These are phyloP conservation scores for Pseudopipra pipra DNA, from an alignment of 2,113 vertebrate species.

Conservation along the genomic window DNA sequence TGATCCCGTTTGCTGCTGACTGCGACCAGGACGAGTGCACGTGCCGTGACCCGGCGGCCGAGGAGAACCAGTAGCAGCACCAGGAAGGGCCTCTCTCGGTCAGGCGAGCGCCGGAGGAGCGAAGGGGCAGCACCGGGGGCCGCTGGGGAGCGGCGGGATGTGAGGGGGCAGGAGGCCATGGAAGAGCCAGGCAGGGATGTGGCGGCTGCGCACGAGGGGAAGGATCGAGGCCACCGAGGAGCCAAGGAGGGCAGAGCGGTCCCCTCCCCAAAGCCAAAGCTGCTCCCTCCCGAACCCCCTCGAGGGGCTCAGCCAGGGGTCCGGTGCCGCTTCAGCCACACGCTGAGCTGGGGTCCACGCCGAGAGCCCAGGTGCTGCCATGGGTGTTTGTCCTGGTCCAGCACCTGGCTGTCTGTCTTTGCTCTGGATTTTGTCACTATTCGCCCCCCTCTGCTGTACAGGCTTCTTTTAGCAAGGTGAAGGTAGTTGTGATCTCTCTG, in stretches of 20 bases:
- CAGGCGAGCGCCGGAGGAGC: background rate
- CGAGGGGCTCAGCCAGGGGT: background rate
- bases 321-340: background rate
- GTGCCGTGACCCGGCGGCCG: constrained; percentile 90
- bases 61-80: constrained; percentile 84
- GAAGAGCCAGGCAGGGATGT: background rate
- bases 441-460: constrained; percentile 57
- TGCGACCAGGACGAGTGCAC: constrained; percentile 93
- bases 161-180: background rate
- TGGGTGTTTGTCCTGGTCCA: background rate
- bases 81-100: background rate
- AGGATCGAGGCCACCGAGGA: background rate
- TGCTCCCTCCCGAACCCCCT: background rate
- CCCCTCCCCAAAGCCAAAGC: background rate
- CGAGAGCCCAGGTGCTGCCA: background rate
- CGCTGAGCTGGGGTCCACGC: background rate
- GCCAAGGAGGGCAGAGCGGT: background rate
- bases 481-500: constrained; percentile 70
- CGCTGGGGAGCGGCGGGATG: rapidly evolving
- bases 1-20: constrained; percentile 92
- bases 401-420: background rate
- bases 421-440: constrained; percentile 46
- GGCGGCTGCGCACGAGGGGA: rapidly evolving
- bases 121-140: background rate
- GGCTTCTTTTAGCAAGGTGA: constrained; percentile 66